Conservation (phyloP, 2,113 vertebrate species). For the Eubucco bourcierii region DNA sequence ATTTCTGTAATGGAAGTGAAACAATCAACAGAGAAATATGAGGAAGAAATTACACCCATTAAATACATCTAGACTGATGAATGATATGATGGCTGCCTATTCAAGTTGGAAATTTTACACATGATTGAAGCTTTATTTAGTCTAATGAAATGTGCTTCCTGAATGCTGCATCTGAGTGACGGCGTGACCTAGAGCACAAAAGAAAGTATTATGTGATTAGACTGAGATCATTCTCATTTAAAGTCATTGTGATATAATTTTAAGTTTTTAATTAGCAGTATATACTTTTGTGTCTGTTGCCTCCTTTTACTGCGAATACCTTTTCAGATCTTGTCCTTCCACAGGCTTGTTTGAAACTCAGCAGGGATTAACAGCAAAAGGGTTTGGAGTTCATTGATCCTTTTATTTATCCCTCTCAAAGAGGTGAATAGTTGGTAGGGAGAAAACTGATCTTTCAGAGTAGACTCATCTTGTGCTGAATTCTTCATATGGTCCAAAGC, state of each 20-base stretch:
- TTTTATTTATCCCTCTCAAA: not conserved
- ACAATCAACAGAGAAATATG: slow-evolving; percentile 85
- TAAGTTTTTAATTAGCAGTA: slow-evolving; percentile 73
- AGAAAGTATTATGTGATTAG: slow-evolving; percentile 89
- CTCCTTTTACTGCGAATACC: slow-evolving; percentile 60
- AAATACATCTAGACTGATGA: slow-evolving; percentile 86
- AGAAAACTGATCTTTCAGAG: not conserved
- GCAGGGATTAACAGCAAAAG: slow-evolving; percentile 26
- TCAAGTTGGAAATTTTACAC: slow-evolving; percentile 95
- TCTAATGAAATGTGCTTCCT: slow-evolving; percentile 96
- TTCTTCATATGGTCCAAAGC: not conserved
- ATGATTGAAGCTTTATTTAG: slow-evolving; percentile 96
- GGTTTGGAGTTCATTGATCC: slow-evolving; percentile 18
- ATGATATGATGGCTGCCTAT: slow-evolving; percentile 89
- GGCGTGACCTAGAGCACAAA: slow-evolving; percentile 88
- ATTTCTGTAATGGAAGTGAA: slow-evolving; percentile 82
- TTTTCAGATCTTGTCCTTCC: slow-evolving; percentile 55
- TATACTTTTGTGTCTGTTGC: slow-evolving; percentile 50
- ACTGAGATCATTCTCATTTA: slow-evolving; percentile 86
- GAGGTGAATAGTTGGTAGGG: not conserved
- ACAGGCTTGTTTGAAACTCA: slow-evolving; percentile 49
- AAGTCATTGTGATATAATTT: slow-evolving; percentile 83
- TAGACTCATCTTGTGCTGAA: not conserved
- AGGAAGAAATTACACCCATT: slow-evolving; percentile 91
- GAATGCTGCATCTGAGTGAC: slow-evolving; percentile 89